These are phyloP conservation scores for Achatina immaculata DNA, from an alignment of 1,140 invertebrate species.

Conservation along the genomic window DNA sequence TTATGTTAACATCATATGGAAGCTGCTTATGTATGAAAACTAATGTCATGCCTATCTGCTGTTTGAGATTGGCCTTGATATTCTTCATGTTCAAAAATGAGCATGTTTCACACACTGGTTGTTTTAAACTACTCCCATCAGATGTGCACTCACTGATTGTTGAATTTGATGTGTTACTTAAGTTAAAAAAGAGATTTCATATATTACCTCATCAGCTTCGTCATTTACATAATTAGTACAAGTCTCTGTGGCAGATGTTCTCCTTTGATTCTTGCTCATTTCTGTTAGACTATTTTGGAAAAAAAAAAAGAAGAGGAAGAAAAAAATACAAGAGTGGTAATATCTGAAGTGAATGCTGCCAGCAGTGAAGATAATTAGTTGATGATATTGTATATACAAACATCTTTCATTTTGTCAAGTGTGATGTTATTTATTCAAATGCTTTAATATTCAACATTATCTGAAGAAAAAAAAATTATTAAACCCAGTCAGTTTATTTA, in stretches of 20 bases:
- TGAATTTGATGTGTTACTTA: not conserved
- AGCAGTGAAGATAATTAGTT: not conserved
- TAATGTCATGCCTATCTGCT: no score
- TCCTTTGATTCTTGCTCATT: no score
- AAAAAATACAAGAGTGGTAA: not conserved
- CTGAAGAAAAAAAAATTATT: constrained; percentile 8
- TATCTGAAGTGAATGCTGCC: not conserved
- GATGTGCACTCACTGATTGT: not conserved
- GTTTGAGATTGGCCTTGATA: not conserved
- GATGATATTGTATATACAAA: constrained; percentile 1
- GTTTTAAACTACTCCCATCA: not conserved
- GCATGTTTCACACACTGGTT: not conserved
- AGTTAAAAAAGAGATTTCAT: constrained; percentile 8
- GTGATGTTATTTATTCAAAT: not conserved
- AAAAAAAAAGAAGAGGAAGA: no score
- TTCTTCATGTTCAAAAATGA: not conserved
- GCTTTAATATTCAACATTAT: not conserved
- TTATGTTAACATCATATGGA: no score
- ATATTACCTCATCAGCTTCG: constrained; percentile 3
- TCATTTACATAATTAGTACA: not conserved
- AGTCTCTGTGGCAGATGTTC: no score
- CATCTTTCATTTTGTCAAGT: not conserved
- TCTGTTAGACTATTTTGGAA: no score
- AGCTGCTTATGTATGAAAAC: no score
- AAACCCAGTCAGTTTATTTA: not conserved